Percentiles rank a stretch among this genome's conserved stretches.
These are phyloP conservation scores for Heteronetta atricapilla DNA, from an alignment of 2,113 vertebrate species.

Conservation along the genomic window DNA sequence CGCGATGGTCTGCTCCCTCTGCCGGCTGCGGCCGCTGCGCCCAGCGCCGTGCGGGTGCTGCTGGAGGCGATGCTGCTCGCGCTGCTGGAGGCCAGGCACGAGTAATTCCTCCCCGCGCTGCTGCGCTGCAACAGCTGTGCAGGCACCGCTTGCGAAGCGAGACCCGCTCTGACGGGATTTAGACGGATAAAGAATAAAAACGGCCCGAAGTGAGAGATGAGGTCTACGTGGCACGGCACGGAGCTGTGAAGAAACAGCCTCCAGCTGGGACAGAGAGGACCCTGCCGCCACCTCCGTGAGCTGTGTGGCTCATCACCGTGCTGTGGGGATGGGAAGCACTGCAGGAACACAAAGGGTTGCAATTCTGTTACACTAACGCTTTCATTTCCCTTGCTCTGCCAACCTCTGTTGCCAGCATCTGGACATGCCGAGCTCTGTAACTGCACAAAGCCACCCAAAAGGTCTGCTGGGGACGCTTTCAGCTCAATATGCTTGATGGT, in stretches of 20 bases:
- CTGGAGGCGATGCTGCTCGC: fast-evolving
- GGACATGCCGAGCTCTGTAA: neutral
- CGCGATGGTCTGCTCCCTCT: slow-evolving; percentile 34
- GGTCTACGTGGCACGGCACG: neutral
- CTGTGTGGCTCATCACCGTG: fast-evolving
- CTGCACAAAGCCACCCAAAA: neutral
- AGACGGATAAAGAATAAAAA: neutral
- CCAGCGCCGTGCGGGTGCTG: fast-evolving
- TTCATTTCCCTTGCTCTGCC: neutral
- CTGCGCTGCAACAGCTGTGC: neutral
- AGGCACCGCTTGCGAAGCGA: fast-evolving
- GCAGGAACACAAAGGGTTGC: neutral
- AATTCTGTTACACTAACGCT: neutral
- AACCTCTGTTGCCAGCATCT: neutral
- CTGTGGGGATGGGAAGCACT: neutral
- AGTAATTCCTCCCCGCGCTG: fast-evolving
- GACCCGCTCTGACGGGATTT: neutral
- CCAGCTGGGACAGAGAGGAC: neutral
- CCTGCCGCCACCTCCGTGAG: fast-evolving
- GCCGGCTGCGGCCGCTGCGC: neutral
- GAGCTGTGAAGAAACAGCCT: neutral
- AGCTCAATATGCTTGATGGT: neutral
- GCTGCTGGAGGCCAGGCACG: fast-evolving
- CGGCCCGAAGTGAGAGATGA: neutral
- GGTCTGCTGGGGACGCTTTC: neutral